phyloP scores from a whole-genome alignment of 2,113 vertebrate genomes.

The Zosterops pallidus region DNA sequence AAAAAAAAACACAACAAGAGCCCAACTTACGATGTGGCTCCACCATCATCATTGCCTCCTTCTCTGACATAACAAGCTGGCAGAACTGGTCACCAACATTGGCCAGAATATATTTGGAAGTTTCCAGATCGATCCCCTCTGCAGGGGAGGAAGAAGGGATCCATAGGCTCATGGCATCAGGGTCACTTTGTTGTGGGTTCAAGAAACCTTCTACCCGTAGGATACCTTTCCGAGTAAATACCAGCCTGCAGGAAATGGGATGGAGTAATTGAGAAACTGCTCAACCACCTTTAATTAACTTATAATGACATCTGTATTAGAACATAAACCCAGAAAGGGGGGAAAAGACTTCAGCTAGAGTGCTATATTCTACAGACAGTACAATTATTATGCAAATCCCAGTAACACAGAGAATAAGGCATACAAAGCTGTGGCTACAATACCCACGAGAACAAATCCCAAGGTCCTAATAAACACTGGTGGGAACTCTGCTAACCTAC shows the following conservation, averaged over 20 bases:
- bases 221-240: constrained; percentile 95
- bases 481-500: neutral
- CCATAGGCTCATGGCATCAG: constrained; percentile 97
- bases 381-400: neutral
- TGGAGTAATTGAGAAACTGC: neutral
- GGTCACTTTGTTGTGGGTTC: constrained; percentile 95
- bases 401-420: neutral
- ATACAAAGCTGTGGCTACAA: neutral
- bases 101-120: constrained; percentile 97
- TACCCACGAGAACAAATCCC: neutral
- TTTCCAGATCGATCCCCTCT: constrained; percentile 95
- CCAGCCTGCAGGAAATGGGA: constrained; percentile 78
- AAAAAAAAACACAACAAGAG: neutral
- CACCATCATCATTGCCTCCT: constrained; percentile 99
- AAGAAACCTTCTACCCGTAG: constrained; percentile 95
- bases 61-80: constrained; percentile 98
- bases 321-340: neutral
- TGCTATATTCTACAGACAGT: neutral
- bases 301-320: neutral
- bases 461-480: neutral
- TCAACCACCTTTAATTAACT: neutral
- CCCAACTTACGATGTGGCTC: constrained; percentile 93
- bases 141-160: constrained; percentile 87
- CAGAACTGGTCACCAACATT: constrained; percentile 99
- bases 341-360: neutral